Evolutionary conservation across 2,113 vertebrate genomes (phyloP), one percentile per base, ranked within the genome.

Genomic region (Apeltes quadracus): DNA sequence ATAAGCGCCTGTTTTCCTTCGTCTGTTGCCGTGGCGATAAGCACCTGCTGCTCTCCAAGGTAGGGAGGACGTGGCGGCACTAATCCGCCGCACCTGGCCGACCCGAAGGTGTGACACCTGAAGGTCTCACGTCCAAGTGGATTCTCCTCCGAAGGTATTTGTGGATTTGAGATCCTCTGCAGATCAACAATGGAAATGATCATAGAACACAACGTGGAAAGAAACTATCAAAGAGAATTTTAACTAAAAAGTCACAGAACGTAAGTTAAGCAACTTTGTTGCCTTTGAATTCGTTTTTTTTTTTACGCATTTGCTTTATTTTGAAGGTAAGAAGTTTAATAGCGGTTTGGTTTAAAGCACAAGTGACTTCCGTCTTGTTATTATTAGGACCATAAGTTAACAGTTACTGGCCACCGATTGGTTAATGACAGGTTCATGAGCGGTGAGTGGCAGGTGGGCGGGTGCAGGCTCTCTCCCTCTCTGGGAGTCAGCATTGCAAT

Each of bases 21-120:
- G 39, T 41, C 74, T 75, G 13, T 29, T 27, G 63, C 66, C 13
- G 20, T 65, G 80, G 48, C 38, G 82, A 80, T 62, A 72, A 70
- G 54, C 70, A 13, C 57, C 48, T 57, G 65, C 74, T 81, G 76
- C 77, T 68, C 79, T 81, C 86, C 76, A 84, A 70, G 82, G 85
- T 85, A 84, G 83, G 84, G 55, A 46, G 87, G 73, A 34, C 83
- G 56, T 86, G 79, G 88, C 84, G 82, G 77, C 72, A 88, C 88
- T 88, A 89, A 88, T 89, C 88, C 83, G 62, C 55, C 77, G 78
- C 88, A 88, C 85, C 86, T 88, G 88, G 84, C 55, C 16, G 69
- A 51, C 6, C 6, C 32, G 32, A 6, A 34, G 32, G 32, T 34
- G 32, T 34, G 32, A 73, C 75, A 79, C 69, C 83, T 84, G 72